phyloP scores from a whole-genome alignment of 2,113 vertebrate species.

The Calonectris borealis region DNA sequence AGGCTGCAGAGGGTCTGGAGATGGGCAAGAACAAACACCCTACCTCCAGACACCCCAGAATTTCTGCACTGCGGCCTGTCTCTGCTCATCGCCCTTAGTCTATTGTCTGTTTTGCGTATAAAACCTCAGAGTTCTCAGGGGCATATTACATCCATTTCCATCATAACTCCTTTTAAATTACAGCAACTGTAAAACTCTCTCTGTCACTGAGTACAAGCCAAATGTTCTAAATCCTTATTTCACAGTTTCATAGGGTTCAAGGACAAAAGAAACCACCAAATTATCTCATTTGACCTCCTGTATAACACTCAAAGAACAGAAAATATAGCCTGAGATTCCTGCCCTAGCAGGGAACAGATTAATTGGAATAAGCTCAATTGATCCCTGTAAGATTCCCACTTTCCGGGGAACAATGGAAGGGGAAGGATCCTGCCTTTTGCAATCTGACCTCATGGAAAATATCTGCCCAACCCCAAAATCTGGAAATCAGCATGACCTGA shows the following conservation, averaged over 20 bases:
- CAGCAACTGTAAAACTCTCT: background rate
- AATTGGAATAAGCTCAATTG: background rate
- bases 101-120: background rate
- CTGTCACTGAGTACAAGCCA: background rate
- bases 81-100: background rate
- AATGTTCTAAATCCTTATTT: conserved; percentile 2
- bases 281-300: background rate
- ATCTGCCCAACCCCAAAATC: background rate
- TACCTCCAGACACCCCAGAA: background rate
- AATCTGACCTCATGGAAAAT: background rate
- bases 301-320: background rate
- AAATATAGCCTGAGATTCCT: background rate
- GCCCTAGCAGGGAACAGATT: background rate
- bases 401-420: background rate
- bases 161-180: background rate
- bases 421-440: background rate
- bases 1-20: background rate
- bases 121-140: background rate
- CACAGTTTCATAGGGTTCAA: background rate
- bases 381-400: background rate
- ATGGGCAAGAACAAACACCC: background rate
- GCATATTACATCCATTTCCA: background rate
- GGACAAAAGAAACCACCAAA: background rate
- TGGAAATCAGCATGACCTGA: background rate
- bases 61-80: background rate